These are phyloP conservation scores for Anguilla anguilla DNA, from an alignment of 2,797 vertebrate species.

Conservation along the genomic window DNA sequence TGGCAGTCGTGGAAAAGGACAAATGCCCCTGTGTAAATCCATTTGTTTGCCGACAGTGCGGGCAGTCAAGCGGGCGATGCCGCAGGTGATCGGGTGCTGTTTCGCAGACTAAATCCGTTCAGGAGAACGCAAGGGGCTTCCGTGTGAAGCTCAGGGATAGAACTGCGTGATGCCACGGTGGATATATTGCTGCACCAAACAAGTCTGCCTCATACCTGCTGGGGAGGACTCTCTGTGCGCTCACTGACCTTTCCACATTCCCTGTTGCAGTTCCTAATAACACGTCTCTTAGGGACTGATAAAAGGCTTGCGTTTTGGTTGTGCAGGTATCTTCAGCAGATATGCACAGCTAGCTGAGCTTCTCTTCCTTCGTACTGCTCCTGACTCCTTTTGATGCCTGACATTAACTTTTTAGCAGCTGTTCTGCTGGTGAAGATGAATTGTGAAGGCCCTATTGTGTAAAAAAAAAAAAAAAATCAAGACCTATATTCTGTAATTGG, in stretches of 20 bases:
- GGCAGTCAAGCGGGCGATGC: neutral
- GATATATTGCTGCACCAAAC: conserved; percentile 17
- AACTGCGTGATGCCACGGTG: neutral
- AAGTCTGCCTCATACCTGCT: neutral
- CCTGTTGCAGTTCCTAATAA: neutral
- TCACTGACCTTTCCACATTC: neutral
- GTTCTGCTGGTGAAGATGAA: conserved; percentile 16
- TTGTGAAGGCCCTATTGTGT: neutral
- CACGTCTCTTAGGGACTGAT: neutral
- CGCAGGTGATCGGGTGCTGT: neutral
- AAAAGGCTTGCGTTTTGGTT: neutral
- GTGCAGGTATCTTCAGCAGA: neutral
- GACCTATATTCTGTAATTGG: conserved; percentile 19
- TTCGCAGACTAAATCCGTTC: neutral
- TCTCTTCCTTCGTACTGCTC: too few species aligned
- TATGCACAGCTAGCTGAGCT: neutral
- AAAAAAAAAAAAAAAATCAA: neutral
- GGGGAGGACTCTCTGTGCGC: neutral
- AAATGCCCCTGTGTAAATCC: neutral
- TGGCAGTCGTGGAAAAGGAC: neutral
- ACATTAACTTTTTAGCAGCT: conserved; percentile 11
- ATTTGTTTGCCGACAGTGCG: conserved; percentile 1
- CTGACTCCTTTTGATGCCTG: neutral
- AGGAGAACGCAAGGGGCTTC: neutral
- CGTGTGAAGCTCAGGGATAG: neutral